Percentiles rank a stretch among this genome's conserved stretches.
Evolutionary conservation across 2,113 vertebrate genomes (phyloP).

Genomic region (Petroica traversi): DNA sequence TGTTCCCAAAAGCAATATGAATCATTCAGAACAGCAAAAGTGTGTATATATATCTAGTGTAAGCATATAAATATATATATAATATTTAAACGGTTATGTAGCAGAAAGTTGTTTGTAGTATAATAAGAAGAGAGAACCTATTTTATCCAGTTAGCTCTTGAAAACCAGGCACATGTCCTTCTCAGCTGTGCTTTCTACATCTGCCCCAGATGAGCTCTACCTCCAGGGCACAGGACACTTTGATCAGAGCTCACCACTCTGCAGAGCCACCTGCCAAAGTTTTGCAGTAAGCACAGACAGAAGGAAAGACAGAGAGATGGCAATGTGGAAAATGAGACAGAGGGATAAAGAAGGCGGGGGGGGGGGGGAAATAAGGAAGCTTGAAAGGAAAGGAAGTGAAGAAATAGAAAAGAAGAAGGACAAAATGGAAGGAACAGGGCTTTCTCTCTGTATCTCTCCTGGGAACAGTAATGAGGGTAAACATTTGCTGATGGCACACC

Average conservation of each 20-base stretch:
- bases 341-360: background rate
- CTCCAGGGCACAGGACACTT: background rate
- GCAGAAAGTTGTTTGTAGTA: background rate
- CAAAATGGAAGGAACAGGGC: background rate
- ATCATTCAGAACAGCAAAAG: background rate
- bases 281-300: background rate
- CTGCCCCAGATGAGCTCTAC: background rate
- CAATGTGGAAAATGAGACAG: background rate
- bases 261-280: background rate
- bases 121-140: background rate
- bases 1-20: background rate
- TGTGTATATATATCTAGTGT: background rate
- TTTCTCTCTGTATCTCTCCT: background rate
- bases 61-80: no score
- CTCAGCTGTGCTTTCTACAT: background rate
- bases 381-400: background rate
- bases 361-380: fast-evolving
- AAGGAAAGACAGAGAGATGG: background rate
- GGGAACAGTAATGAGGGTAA: conserved; percentile 14
- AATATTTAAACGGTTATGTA: background rate
- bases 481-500: conserved; percentile 40
- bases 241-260: background rate
- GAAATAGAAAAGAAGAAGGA: background rate
- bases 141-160: background rate
- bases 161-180: background rate